Evolutionary conservation across 1,140 invertebrate species (phyloP), one percentile per base, ranked within the genome.

Genomic region (Vollenhovia emeryi): DNA sequence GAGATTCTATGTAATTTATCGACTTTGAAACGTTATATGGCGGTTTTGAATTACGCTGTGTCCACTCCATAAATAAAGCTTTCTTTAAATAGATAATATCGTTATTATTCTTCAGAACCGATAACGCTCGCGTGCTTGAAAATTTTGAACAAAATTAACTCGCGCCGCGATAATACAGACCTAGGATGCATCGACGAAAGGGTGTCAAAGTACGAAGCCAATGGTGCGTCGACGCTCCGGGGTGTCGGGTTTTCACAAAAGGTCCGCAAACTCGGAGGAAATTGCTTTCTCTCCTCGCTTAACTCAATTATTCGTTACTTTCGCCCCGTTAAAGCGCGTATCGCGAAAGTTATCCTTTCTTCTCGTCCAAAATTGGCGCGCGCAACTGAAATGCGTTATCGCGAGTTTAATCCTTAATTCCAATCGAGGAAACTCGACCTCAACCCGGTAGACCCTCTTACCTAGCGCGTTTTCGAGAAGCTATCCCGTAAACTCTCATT

Each of bases 251-350:
- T 73, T 36, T 73, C 69, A 83, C 79, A 83, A 52, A 82, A 86
- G 78, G 57, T 82, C 64, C 40, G 55, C 33, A 82, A 86, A 86
- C 78, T 86, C 76, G 30, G 21, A 48, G 52, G 57, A 86, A 86
- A 86, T 82, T 82, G 64, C 57, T 86, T 86, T 73, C 76, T 36
- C 43, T 43, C 55, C 76, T 62, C 62, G 43, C 79, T 86, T 84
- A 64, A 86, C 79, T 86, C 79, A 66, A 86, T 86, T 86, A 86
- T 84, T 86, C 79, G 79, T 86, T 86, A 86, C 79, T 83, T 74
- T 75, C 78, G 64, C 76, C 66, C 64, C 64, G 84, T 82, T 86
- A 86, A 82, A 86, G 69, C 59, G 66, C 79, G 40, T 86, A 73
- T 82, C 85, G 66, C 59, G 59, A 86, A 84, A 86, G 79, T 86